A percentile compares a stretch with the other conserved stretches of the same genome.
Conservation (phyloP, 64 coral and sea anemone genomes). For the Catalaphyllia jardinei region DNA sequence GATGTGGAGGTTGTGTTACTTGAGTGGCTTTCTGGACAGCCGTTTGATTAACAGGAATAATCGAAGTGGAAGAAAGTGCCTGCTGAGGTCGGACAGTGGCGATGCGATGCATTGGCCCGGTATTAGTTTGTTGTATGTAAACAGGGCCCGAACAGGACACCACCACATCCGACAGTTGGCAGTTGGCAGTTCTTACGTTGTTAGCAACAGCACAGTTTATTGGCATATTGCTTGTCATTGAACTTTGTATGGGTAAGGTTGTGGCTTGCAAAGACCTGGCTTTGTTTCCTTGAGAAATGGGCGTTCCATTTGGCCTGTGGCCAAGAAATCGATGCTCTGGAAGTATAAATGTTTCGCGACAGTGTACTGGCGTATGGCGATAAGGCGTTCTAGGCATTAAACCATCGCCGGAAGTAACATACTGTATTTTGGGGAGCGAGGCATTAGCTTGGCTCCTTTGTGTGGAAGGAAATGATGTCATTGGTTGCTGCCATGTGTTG, state of each 20-base stretch:
- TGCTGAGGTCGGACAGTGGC: slow-evolving; percentile 23
- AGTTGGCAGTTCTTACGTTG: background rate
- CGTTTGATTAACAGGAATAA: background rate
- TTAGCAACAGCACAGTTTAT: background rate
- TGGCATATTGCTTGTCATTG: background rate
- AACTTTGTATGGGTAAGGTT: background rate
- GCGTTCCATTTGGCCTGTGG: background rate
- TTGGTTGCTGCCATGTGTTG: background rate
- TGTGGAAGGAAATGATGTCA: too few species aligned
- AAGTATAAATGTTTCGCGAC: slow-evolving; percentile 1
- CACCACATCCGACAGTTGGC: background rate
- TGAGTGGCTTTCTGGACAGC: background rate
- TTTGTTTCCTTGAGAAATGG: background rate
- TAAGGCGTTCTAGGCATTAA: background rate
- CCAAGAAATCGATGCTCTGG: slow-evolving; percentile 11
- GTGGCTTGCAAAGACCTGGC: background rate
- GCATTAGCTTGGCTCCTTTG: background rate
- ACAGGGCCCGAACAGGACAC: background rate
- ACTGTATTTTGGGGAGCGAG: background rate
- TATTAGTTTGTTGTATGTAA: background rate
- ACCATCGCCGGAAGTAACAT: background rate
- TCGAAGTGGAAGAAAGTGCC: background rate
- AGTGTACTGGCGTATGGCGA: background rate
- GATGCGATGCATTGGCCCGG: background rate
- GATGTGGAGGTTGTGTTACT: background rate